Evolutionary conservation across 2,113 vertebrate species (phyloP).

Genomic region (Ornithorhynchus anatinus): DNA sequence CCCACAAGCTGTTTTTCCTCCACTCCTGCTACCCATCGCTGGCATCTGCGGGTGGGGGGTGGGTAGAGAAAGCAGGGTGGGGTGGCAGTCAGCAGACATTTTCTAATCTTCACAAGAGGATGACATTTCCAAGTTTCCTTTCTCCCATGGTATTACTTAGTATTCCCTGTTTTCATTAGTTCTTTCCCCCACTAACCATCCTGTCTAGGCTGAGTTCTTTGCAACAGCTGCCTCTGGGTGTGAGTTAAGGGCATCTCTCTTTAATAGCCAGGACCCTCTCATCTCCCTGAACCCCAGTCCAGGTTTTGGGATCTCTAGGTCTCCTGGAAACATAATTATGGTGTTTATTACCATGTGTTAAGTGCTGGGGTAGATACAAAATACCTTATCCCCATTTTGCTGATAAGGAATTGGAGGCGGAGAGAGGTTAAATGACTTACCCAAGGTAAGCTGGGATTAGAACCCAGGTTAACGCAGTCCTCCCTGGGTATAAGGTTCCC

Average conservation of each 20-base stretch:
- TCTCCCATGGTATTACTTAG: rapidly evolving
- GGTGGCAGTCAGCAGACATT: not conserved
- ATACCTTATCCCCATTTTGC: too few species aligned
- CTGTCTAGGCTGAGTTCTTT: not conserved
- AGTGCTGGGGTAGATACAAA: too few species aligned
- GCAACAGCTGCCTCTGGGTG: not conserved
- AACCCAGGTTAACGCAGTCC: too few species aligned
- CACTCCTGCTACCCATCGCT: not conserved
- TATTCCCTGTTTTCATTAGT: not conserved
- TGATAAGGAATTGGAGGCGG: too few species aligned
- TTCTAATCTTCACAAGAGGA: not conserved
- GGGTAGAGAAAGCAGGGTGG: not conserved
- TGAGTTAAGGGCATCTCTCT: not conserved
- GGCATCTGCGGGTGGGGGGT: not conserved
- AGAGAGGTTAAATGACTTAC: too few species aligned
- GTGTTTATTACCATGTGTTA: too few species aligned
- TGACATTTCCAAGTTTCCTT: not conserved
- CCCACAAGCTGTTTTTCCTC: not conserved
- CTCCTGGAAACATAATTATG: too few species aligned
- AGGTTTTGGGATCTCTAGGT: too few species aligned
- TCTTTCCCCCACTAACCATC: not conserved
- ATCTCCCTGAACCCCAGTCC: too few species aligned
- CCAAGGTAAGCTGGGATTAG: too few species aligned
- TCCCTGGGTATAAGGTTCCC: too few species aligned
- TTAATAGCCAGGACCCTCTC: too few species aligned